These are phyloP conservation scores for Sakesphorus luctuosus DNA, from an alignment of 2,113 vertebrate genomes.

Conservation along the genomic window DNA sequence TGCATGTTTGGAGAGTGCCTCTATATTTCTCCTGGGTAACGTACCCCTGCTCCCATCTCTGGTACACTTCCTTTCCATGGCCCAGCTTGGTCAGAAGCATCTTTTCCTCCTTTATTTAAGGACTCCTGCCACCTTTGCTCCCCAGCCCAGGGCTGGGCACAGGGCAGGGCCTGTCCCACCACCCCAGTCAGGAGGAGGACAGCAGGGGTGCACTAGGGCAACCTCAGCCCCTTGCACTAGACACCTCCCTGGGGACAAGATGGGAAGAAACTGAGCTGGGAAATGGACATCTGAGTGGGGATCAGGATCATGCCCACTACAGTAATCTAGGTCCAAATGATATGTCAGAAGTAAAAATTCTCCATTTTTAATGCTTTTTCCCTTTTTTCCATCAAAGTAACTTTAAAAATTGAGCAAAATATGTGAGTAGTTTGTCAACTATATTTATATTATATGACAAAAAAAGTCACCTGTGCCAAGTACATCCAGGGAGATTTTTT, in stretches of 20 bases:
- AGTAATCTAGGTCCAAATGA: not conserved
- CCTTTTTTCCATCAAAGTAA: not conserved
- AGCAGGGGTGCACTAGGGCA: not conserved
- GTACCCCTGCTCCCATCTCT: not conserved
- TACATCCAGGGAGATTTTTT: not conserved
- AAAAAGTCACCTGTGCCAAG: not conserved
- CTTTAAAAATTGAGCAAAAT: not conserved
- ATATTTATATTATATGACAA: not conserved
- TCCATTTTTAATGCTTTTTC: not conserved
- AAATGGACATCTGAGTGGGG: not conserved
- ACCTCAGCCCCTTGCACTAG: not conserved
- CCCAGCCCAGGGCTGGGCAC: not conserved
- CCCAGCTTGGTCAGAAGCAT: not conserved
- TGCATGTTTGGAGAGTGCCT: not conserved
- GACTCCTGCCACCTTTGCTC: not conserved
- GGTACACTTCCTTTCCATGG: not conserved
- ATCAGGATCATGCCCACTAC: not conserved
- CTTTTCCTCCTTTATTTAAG: not conserved
- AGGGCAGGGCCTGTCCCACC: not conserved
- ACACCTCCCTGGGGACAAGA: not conserved
- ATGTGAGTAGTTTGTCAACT: not conserved
- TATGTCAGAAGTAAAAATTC: not conserved
- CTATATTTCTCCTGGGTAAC: not conserved
- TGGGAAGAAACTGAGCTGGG: not conserved
- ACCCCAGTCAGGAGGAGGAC: not conserved